Conservation (phyloP, 1,140 invertebrate genomes). For the Drosophila prosaltans region DNA sequence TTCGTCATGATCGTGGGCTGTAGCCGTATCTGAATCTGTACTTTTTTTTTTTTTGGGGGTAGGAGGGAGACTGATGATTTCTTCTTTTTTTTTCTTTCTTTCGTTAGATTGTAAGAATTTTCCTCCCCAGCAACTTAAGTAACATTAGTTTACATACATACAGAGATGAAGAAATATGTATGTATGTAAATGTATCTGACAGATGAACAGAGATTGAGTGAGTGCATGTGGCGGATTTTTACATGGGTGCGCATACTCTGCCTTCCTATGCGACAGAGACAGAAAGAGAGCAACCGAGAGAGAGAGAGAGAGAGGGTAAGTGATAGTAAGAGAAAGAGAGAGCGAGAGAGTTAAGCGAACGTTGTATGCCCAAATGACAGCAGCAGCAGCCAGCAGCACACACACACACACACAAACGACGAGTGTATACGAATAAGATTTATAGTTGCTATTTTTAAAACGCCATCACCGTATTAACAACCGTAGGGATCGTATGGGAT, state of each 20-base stretch:
- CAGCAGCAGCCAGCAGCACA: not conserved
- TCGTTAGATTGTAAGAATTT: slow-evolving; percentile 48
- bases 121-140: slow-evolving; percentile 56
- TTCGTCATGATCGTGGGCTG: slow-evolving; percentile 56
- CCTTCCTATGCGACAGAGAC: not conserved
- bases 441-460: slow-evolving; percentile 81
- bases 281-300: not conserved
- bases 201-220: slow-evolving; percentile 54
- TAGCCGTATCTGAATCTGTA: slow-evolving; percentile 36
- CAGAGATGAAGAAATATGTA: slow-evolving; percentile 34
- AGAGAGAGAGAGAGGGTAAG: not conserved
- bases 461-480: slow-evolving; percentile 71
- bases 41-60: slow-evolving; percentile 26
- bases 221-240: slow-evolving; percentile 66
- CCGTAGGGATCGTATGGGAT: slow-evolving; percentile 64
- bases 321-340: not conserved
- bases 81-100: slow-evolving; percentile 18
- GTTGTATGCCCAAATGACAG: slow-evolving; percentile 47
- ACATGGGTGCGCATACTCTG: slow-evolving; percentile 36
- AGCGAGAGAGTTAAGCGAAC: slow-evolving; percentile 31
- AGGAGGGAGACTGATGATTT: slow-evolving; percentile 34
- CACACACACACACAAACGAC: slow-evolving; percentile 16
- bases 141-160: slow-evolving; percentile 68
- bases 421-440: slow-evolving; percentile 63
- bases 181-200: slow-evolving; percentile 17